Base-by-base conservation (phyloP, 2,888 invertebrate genomes). In the Alcis repandata region DNA sequence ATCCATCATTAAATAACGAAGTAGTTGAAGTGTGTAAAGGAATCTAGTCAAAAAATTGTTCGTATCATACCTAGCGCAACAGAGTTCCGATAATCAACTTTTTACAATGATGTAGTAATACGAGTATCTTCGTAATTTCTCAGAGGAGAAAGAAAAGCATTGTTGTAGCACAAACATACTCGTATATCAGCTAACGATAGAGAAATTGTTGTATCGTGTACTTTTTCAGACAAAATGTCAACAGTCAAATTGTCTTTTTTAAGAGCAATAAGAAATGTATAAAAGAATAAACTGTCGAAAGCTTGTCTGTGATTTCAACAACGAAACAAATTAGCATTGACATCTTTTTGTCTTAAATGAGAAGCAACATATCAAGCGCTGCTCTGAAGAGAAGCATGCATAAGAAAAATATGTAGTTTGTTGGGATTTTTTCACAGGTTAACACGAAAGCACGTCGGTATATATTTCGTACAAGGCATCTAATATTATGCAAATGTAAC, bases 21-120 rank as follows among this genome's bases (percentile, higher is more conserved):
- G n/a, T 13, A 32, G 20, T 10, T 46, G 51, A 57, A 45, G 45
- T 38, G 53, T 22, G 46, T 52, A 41, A 63, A 32, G 10, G 41
- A 41, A 51, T 43, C n/a, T 32, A 62, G 51, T 46, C 38, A 49
- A 49, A 56, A 51, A 58, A 17, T 22, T 32, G 45, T 13, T 52
- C 33, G 22, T 45, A 38, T 57, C 19, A 48, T 41, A 56, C 41
- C 54, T 20, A 54, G 33, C 62, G 62, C n/a, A 54, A 61, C 53
- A 15, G 13, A 40, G 40, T 41, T 59, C 33, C 20, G 33, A 32
- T 36, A 15, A 27, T 51, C 40, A 48, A 32, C 3, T 38, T 38
- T 38, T 27, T 32, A 27, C 13, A n/a, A 13, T n/a, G 27, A n/a
- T 40, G 22, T 8, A 33, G 38, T 22, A 57, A 38, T 15, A n/a